Base-by-base conservation (phyloP, 2,888 invertebrate genomes). In the Pecten maximus region DNA sequence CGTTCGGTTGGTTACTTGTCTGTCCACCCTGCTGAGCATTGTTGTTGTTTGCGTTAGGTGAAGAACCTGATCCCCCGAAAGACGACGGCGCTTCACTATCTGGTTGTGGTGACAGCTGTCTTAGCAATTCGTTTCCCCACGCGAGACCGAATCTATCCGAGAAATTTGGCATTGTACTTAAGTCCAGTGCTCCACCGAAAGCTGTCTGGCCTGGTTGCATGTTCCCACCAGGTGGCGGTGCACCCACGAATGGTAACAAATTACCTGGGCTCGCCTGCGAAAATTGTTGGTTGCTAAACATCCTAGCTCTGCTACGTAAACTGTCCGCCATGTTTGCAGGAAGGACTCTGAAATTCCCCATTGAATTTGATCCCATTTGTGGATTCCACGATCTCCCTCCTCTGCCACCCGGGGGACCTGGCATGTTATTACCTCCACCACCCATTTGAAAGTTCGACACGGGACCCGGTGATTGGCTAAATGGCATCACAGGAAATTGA, bases 401-500 rank as follows among this genome's bases (percentile, higher is more conserved):
- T 28, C 74, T 23, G 28, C 35, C 35, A 15, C 35, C 35, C 35
- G 74, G 74, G 3, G 74, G 74, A 74, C 74, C 74, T 35, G 35
- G 28, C 74, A 74, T 74, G 6, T 23, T 35, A 28, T 28, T 28
- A 0, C 74, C 74, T 28, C 74, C 74, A 35, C 74, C 74, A 35
- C 74, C 74, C 74, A 74, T 74, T 74, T 35, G 74, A 74, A 74
- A 74, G 35, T 74, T 74, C 16, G 74, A 35, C 10, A 74, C 74
- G 1, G 74, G 74, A 74, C 74, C 74, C 28, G 74, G 74, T 74
- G 74, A 35, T 35, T 74, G 74, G 15, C 35, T 28, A 10, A 74
- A 74, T 74, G 74, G 74, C 74, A 74, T 74, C 8, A 74, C 74
- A 6, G 74, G 74, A 28, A 74, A 74, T 35, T 74, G 74, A 74